Conservation (phyloP, 1,140 invertebrate species). For the Sinonovacula constricta region DNA sequence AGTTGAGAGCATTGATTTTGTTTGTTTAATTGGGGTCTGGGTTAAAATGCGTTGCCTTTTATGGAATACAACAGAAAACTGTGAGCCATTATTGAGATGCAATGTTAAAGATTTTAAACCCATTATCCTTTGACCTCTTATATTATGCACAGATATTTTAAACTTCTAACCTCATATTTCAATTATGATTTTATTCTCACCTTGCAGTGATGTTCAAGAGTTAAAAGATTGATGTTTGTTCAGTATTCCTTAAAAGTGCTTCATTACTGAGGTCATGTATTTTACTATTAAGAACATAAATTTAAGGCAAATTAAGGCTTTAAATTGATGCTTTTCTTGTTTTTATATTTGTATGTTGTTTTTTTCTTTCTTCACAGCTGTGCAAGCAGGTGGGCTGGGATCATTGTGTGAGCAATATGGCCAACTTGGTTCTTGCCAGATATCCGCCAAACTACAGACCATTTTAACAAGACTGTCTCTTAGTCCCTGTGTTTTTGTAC, state of each 20-base stretch:
- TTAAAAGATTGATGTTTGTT: not conserved
- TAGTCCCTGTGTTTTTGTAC: too few species aligned
- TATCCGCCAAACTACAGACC: constrained; percentile 83
- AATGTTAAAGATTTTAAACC: too few species aligned
- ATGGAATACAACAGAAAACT: too few species aligned
- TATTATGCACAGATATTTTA: too few species aligned
- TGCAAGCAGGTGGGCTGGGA: constrained; percentile 85
- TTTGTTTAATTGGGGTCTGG: too few species aligned
- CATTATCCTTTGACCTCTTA: too few species aligned
- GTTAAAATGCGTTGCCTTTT: too few species aligned
- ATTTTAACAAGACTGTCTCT: too few species aligned
- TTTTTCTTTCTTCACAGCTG: constrained; percentile 64
- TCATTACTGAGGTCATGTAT: not conserved
- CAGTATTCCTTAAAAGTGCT: not conserved
- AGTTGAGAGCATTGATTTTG: too few species aligned
- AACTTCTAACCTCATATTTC: too few species aligned
- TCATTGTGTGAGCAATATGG: constrained; percentile 82
- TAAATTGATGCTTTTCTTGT: not conserved
- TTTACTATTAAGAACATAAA: not conserved
- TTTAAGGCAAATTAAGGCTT: not conserved
- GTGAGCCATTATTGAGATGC: too few species aligned
- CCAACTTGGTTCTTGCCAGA: constrained; percentile 82
- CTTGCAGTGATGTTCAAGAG: not conserved
- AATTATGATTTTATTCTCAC: not conserved
- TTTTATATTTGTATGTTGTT: constrained; percentile 12